Percentiles rank a stretch among this genome's conserved stretches.
These are phyloP conservation scores for Anomalospiza imberbis DNA, from an alignment of 2,797 vertebrate species.

Conservation along the genomic window DNA sequence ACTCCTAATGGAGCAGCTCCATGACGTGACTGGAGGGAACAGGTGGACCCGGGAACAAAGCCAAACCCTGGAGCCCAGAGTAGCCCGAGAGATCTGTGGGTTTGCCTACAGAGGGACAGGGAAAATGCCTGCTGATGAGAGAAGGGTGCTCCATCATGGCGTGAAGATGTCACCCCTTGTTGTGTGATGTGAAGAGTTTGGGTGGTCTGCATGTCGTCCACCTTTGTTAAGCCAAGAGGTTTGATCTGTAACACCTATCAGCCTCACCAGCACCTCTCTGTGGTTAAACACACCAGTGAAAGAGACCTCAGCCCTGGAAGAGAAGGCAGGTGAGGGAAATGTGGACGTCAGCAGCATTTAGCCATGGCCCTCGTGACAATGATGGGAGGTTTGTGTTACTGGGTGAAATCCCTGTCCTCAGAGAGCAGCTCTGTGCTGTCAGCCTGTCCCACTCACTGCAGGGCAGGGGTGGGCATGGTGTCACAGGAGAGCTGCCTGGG, in stretches of 20 bases:
- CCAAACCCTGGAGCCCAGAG: neutral
- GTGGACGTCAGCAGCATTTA: rapidly evolving
- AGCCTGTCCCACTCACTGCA: neutral
- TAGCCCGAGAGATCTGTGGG: neutral
- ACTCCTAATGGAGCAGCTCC: neutral
- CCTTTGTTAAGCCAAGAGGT: neutral
- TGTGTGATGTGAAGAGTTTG: neutral
- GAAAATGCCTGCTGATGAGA: neutral
- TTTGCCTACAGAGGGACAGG: neutral
- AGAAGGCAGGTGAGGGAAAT: neutral
- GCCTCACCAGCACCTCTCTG: neutral
- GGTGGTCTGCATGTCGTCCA: neutral
- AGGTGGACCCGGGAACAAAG: neutral
- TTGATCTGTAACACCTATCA: neutral
- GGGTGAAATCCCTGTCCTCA: neutral
- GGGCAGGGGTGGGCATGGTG: rapidly evolving
- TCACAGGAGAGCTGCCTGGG: neutral
- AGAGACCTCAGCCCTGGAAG: neutral
- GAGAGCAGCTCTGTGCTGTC: neutral
- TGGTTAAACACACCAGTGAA: rapidly evolving
- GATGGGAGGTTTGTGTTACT: rapidly evolving
- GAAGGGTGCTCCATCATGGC: rapidly evolving
- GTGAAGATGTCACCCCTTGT: rapidly evolving
- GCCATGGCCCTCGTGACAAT: rapidly evolving
- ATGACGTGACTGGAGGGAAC: neutral